Percentiles rank a stretch among this genome's conserved stretches.
Evolutionary conservation across 1,140 invertebrate species (phyloP).

Genomic region (Brachionus koreanus): DNA sequence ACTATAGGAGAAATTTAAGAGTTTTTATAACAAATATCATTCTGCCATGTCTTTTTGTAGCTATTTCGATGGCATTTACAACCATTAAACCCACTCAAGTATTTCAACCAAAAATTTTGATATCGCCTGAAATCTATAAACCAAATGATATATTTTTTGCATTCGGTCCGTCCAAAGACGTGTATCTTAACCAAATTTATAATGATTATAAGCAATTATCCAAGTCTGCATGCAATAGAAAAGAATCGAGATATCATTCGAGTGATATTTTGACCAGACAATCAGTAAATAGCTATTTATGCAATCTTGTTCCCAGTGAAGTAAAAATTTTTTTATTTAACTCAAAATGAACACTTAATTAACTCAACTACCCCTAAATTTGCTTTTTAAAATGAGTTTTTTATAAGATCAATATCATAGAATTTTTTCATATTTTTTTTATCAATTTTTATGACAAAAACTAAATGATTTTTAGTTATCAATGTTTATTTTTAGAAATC

Average conservation of each 20-base stretch:
- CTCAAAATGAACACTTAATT: no score
- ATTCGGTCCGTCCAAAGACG: not conserved
- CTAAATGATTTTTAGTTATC: not conserved
- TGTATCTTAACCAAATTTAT: slow-evolving; percentile 45
- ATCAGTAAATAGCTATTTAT: slow-evolving; percentile 36
- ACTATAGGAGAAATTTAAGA: slow-evolving; percentile 53
- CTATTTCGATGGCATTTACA: slow-evolving; percentile 50
- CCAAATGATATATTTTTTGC: slow-evolving; percentile 47
- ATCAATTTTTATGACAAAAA: not conserved
- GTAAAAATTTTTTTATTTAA: slow-evolving; percentile 39
- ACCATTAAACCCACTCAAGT: slow-evolving; percentile 47
- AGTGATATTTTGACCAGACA: slow-evolving; percentile 14
- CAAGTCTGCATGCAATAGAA: not conserved
- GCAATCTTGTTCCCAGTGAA: slow-evolving; percentile 46
- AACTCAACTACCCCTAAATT: no score
- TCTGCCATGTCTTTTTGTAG: slow-evolving; percentile 50
- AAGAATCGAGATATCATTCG: slow-evolving; percentile 20
- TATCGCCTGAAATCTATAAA: slow-evolving; percentile 54
- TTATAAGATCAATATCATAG: not conserved
- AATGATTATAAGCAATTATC: not conserved
- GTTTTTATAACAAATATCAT: slow-evolving; percentile 50
- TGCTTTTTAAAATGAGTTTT: no score
- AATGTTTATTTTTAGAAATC: not conserved
- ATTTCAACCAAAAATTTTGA: slow-evolving; percentile 48
- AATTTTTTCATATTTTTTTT: not conserved